These are phyloP conservation scores for Syndactyla subalaris DNA, from an alignment of 2,797 vertebrate species.

Conservation along the genomic window DNA sequence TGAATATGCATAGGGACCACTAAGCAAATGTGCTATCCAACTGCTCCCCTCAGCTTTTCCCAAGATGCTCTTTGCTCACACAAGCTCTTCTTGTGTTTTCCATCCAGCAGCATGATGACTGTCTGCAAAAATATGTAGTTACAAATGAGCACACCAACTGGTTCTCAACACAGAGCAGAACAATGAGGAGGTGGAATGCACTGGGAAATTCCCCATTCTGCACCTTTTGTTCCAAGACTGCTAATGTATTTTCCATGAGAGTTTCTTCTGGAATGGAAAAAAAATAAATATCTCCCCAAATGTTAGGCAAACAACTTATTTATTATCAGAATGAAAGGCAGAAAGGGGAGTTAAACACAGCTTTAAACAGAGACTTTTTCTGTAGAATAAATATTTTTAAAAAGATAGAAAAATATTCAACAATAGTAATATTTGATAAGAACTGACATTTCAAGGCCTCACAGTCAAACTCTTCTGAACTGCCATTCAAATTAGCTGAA, in stretches of 20 bases:
- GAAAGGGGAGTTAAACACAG: neutral
- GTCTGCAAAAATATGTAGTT: constrained; percentile 1
- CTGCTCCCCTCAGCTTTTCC: neutral
- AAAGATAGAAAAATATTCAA: neutral
- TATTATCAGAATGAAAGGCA: constrained; percentile 16
- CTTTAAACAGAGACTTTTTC: neutral
- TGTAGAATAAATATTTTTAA: neutral
- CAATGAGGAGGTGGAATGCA: neutral
- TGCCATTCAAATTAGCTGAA: neutral
- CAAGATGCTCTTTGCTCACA: neutral
- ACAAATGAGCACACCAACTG: constrained; percentile 28
- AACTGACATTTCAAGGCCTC: neutral
- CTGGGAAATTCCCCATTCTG: neutral
- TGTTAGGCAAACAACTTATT: constrained; percentile 10
- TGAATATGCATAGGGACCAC: fast-evolving
- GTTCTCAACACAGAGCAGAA: neutral
- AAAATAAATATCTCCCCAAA: constrained; percentile 10
- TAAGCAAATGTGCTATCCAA: neutral
- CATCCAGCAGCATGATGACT: neutral
- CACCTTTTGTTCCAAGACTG: constrained; percentile 30
- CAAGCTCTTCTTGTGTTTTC: neutral
- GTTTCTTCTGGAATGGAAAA: constrained; percentile 22
- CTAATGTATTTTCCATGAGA: constrained; percentile 45
- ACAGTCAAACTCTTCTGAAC: neutral
- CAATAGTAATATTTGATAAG: neutral